Percentiles rank a stretch among this genome's conserved stretches.
phyloP scores from a whole-genome alignment of 2,888 invertebrate species.

The Ophion ventricosus region DNA sequence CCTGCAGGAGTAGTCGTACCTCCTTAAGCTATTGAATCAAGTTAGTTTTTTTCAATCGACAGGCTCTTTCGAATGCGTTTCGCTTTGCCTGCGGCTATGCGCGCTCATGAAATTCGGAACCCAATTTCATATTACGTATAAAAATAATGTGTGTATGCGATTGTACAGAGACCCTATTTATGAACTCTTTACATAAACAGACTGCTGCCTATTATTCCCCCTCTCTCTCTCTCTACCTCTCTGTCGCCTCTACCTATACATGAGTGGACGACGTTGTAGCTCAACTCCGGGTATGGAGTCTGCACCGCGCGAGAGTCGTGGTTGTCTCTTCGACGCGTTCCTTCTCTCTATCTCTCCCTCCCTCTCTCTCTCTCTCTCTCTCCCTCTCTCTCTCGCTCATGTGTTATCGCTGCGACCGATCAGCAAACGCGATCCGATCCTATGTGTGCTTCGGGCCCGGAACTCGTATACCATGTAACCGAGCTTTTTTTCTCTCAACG shows the following conservation, averaged over 20 bases:
- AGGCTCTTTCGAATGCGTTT: too few relatives aligned
- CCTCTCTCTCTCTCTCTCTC: slow-evolving; percentile 5
- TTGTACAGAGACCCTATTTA: too few relatives aligned
- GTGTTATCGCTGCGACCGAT: slow-evolving; percentile 63
- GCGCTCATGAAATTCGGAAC: too few relatives aligned
- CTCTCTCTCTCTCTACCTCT: too few relatives aligned
- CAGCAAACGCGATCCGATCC: slow-evolving; percentile 65
- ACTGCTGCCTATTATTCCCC: background rate
- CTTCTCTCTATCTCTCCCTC: background rate
- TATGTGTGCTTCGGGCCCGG: slow-evolving; percentile 53
- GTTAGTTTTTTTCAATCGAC: too few relatives aligned
- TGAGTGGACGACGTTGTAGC: slow-evolving; percentile 27
- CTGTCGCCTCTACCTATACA: background rate
- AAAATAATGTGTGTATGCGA: too few relatives aligned
- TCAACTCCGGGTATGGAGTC: slow-evolving; percentile 48
- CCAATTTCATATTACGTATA: too few relatives aligned
- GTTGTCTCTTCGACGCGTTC: slow-evolving; percentile 55
- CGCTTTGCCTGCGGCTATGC: too few relatives aligned
- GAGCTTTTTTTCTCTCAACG: slow-evolving; percentile 55
- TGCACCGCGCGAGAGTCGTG: slow-evolving; percentile 36
- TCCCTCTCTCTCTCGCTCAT: slow-evolving; percentile 33
- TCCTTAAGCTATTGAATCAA: too few relatives aligned
- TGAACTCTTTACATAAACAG: background rate
- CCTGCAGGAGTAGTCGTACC: too few relatives aligned
- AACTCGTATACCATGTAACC: slow-evolving; percentile 53